phyloP scores from a whole-genome alignment of 2,113 vertebrate species.

The Hiodon alosoides region DNA sequence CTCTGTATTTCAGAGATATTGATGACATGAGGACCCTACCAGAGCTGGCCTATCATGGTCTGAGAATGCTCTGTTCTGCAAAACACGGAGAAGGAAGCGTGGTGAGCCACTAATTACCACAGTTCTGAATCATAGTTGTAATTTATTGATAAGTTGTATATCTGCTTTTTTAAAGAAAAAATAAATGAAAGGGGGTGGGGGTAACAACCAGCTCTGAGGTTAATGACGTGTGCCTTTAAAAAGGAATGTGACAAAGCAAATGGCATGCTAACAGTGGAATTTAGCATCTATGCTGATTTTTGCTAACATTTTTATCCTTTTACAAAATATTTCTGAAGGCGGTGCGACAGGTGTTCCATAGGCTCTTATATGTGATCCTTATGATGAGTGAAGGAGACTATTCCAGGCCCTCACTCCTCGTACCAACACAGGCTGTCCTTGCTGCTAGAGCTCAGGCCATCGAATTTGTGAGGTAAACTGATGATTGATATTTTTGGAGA shows the following conservation, averaged over 20 bases:
- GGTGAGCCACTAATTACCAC: slow-evolving; percentile 51
- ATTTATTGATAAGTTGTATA: no score
- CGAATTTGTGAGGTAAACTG: slow-evolving; percentile 77
- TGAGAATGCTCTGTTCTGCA: slow-evolving; percentile 72
- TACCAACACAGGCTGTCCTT: slow-evolving; percentile 51
- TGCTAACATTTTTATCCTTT: not conserved
- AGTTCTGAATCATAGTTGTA: not conserved
- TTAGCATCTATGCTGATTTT: not conserved
- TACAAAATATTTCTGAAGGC: slow-evolving; percentile 40
- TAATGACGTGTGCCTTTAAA: no score
- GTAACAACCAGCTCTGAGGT: no score
- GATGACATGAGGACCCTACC: slow-evolving; percentile 63
- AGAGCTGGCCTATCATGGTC: slow-evolving; percentile 75
- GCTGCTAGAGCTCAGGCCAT: slow-evolving; percentile 67
- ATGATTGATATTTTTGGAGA: no score
- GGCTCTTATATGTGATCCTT: slow-evolving; percentile 71
- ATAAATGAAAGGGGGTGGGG: no score
- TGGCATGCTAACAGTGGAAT: no score
- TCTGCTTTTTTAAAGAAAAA: no score
- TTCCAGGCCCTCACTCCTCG: slow-evolving; percentile 42
- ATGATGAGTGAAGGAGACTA: slow-evolving; percentile 64
- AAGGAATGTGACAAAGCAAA: no score
- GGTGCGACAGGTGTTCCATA: slow-evolving; percentile 67
- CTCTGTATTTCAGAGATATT: slow-evolving; percentile 53
- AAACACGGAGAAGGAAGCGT: slow-evolving; percentile 70